A percentile compares a stretch with the other conserved stretches of the same genome.
phyloP scores from a whole-genome alignment of 2,888 invertebrate species.

The Cosmorhoe ocellata region DNA sequence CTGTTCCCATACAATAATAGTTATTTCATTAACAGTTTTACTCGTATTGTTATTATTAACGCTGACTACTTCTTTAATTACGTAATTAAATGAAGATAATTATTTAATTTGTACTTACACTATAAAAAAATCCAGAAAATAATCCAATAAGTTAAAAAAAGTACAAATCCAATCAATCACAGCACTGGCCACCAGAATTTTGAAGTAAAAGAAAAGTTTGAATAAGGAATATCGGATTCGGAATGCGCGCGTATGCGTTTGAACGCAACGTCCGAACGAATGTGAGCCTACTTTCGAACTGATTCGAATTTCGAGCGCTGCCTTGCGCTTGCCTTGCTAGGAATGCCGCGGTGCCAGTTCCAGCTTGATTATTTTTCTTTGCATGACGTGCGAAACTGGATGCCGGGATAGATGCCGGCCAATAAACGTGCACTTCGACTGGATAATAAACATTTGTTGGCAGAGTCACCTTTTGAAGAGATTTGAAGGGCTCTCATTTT shows the following conservation, averaged over 20 bases:
- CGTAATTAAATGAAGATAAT: too few relatives aligned
- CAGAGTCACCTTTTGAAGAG: too few relatives aligned
- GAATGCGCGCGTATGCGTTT: constrained; percentile 47
- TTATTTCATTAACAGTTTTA: too few relatives aligned
- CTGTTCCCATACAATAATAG: too few relatives aligned
- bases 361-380: constrained; percentile 57
- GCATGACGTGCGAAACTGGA: constrained; percentile 56
- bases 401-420: constrained; percentile 40
- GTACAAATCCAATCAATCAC: constrained; percentile 55
- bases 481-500: too few relatives aligned
- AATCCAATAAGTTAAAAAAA: constrained; percentile 55
- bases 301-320: constrained; percentile 40
- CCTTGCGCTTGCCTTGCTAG: constrained; percentile 51
- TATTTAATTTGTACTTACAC: constrained; percentile 53
- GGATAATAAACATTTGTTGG: background rate
- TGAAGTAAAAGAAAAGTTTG: constrained; percentile 37
- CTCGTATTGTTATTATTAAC: too few relatives aligned
- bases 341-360: constrained; percentile 72
- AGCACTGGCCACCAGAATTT: constrained; percentile 63
- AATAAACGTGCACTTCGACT: constrained; percentile 14
- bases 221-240: constrained; percentile 53
- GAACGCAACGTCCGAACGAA: constrained; percentile 60
- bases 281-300: constrained; percentile 76
- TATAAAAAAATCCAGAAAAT: constrained; percentile 59
- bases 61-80: too few relatives aligned